Evolutionary conservation across 2,113 vertebrate genomes (phyloP), one percentile per base, ranked within the genome.

Genomic region (Carassius carassius): DNA sequence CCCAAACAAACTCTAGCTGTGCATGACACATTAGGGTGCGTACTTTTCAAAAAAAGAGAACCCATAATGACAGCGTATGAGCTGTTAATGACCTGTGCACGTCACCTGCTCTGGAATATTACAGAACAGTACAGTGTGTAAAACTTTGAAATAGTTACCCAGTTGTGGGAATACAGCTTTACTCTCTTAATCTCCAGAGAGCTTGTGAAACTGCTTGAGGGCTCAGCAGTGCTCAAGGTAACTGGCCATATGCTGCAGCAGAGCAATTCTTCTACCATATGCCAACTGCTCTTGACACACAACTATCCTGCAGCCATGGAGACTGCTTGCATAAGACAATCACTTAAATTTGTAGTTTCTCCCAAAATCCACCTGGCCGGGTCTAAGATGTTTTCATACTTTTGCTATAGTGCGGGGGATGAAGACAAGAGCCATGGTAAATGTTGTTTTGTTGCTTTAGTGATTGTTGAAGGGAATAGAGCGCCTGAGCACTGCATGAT

Each of bases 241-340:
- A 81, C 72, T 83, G 72, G 86, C 83, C 88, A 88, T 90, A 88
- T 89, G 87, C 85, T 88, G 74, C n/a, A 13, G 63, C 84, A 82
- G 75, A 81, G 41, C 21, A 32, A 62, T 65, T 78, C 23, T 51
- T 47, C n/a, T 25, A 72, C 81, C 82, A 84, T 86, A 84, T 87
- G 89, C 69, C 82, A 84, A 23, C 75, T 82, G 78, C 32, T 51
- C 58, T 60, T 78, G 79, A 84, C 62, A 86, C 74, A 75, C 74
- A 78, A 41, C 23, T 72, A 56, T 17, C 16, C 12, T 25, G 69
- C 58, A 82, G 62, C 37, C n/a, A 86, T 86, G 85, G 82, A 86
- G 63, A 86, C 82, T 14, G 44, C 72, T 47, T 82, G 41, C 65
- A 73, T 67, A 65, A 65, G 32, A 25, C n/a, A 60, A 0, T 82